Evolutionary conservation across 2,888 invertebrate genomes (phyloP), one percentile per base, ranked within the genome.

Genomic region (Drymonia ruficornis): DNA sequence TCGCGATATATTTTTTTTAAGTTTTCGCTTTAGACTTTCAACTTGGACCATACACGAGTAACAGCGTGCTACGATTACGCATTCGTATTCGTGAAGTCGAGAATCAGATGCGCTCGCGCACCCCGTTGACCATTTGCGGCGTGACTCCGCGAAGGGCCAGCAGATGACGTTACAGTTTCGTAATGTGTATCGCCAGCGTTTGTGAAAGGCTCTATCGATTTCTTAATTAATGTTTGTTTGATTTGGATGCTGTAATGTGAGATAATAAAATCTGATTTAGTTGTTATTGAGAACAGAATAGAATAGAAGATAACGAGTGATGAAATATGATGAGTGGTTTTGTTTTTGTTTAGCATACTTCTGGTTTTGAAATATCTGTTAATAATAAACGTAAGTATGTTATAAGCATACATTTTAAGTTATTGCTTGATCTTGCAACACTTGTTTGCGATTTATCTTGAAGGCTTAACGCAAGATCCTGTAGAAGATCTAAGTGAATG

Each of bases 71-170:
- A 61, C 58, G 56, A 66, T 72, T 74, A 69, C 72, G 60, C 62
- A 64, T 63, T 52, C 64, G 50, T 9, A 57, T 52, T 65, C 56
- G 72, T 72, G 68, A 71, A 67, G 61, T 65, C 66, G 55, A 67
- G 73, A 67, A 64, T 70, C 70, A 59, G 73, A 72, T 72, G 75
- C 71, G 66, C 67, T 48, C 29, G 66, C 65, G 69, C 73, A 67
- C 63, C 67, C 65, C 57, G 57, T 67, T 67, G 66, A 49, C 76
- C 77, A 64, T 74, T 70, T 73, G 59, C 53, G 65, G 72, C 61
- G 61, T 59, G 66, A 45, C 70, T 54, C 60, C 61, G 46, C 56
- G 70, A 70, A 67, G 72, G 72, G 67, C 67, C 69, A 18, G 23
- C 13, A 49, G 43, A 53, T 50, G 42, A 38, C 23, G 54, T 15